A percentile compares a stretch with the other conserved stretches of the same genome.
These are phyloP conservation scores for Takifugu ocellatus DNA, from an alignment of 2,797 vertebrate species.

Conservation along the genomic window DNA sequence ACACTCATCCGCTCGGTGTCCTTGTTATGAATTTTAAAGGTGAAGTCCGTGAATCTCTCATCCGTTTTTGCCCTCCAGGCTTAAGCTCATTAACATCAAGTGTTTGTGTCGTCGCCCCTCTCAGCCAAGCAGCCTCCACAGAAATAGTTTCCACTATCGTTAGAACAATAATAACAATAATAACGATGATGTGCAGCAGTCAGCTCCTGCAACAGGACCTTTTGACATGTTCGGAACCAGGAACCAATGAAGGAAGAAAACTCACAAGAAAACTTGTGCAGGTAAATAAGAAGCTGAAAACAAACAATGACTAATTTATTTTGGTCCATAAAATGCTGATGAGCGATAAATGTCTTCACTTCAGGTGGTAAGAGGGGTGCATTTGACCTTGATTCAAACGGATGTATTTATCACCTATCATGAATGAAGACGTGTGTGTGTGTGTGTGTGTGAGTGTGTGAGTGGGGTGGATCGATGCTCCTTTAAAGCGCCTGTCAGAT, in stretches of 20 bases:
- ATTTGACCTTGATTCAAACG: conserved; percentile 88
- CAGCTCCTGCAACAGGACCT: no score
- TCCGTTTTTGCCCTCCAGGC: not conserved
- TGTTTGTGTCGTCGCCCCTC: not conserved
- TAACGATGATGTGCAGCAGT: no score
- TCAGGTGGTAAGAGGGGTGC: conserved; percentile 64
- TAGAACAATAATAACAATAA: no score
- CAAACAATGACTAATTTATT: conserved; percentile 83
- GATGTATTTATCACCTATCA: conserved; percentile 84
- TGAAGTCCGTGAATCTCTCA: not conserved
- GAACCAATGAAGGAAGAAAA: no score
- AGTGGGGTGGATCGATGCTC: conserved; percentile 41
- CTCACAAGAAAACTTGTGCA: conserved; percentile 56
- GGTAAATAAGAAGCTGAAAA: conserved; percentile 83
- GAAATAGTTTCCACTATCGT: not conserved
- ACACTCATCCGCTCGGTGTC: not conserved
- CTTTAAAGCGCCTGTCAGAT: conserved; percentile 64
- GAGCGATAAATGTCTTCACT: conserved; percentile 76
- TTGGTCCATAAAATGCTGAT: conserved; percentile 88
- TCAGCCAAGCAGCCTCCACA: not conserved
- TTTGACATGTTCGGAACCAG: no score
- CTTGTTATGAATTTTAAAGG: not conserved
- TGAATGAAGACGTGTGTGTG: conserved; percentile 19
- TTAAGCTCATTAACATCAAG: not conserved
- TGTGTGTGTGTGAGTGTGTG: not conserved